phyloP scores from a whole-genome alignment of 1,140 invertebrate genomes.

The Cydia strobilella region DNA sequence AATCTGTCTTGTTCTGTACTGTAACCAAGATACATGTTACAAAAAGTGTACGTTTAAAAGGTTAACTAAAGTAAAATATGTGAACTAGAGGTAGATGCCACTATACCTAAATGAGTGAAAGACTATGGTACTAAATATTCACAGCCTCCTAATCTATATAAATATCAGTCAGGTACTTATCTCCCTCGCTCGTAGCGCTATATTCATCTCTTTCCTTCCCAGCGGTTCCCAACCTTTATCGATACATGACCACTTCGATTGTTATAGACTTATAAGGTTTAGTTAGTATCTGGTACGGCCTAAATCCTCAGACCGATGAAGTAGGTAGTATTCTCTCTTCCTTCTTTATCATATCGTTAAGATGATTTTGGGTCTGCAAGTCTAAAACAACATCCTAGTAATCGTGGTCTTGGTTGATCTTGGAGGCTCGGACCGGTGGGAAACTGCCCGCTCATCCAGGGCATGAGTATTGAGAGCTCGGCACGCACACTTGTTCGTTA shows the following conservation, averaged over 20 bases:
- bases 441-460: conserved; percentile 63
- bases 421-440: background rate
- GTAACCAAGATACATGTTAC: too few relatives aligned
- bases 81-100: conserved; percentile 1
- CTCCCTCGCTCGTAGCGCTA: conserved; percentile 34
- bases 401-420: background rate
- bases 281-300: background rate
- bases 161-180: conserved; percentile 60
- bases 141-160: conserved; percentile 46
- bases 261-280: too few relatives aligned
- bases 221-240: too few relatives aligned
- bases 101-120: conserved; percentile 33
- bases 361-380: background rate
- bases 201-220: background rate
- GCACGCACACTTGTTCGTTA: conserved; percentile 80
- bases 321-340: background rate
- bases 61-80: background rate
- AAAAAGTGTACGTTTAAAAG: too few relatives aligned
- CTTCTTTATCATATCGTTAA: background rate
- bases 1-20: too few relatives aligned
- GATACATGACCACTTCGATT: too few relatives aligned
- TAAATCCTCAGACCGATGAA: background rate
- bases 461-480: conserved; percentile 72
- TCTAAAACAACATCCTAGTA: background rate
- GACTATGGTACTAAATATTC: conserved; percentile 40